Evolutionary conservation across 2,888 invertebrate species (phyloP), one percentile per base, ranked within the genome.

Genomic region (Galeruca laticollis): DNA sequence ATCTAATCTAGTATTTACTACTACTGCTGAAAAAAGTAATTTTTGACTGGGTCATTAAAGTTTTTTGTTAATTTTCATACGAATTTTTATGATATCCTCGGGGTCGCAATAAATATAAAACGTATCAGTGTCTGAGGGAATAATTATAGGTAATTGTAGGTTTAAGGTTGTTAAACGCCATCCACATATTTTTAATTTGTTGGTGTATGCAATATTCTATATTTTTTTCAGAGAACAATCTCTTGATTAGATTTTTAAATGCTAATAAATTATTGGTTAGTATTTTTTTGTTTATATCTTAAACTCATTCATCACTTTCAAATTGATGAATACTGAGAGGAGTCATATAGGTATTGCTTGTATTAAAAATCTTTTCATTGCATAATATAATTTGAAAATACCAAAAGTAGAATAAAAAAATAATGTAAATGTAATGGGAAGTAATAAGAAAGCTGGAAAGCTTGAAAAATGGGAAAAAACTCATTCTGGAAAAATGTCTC

Each of bases 151-250:
- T 47, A 47, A 47, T 47, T 47, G 47, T 1, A 15, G 47, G 47
- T n/a, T 47, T n/a, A 40, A 40, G 40, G 40, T 40, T 40, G 40
- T 40, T 40, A 40, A 40, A 40, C 40, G n/a, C 4, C 40, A 40
- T n/a, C 1, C 11, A 13, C 40, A n/a, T 40, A 5, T n/a, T 40
- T 40, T 40, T 37, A 26, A 26, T 26, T 26, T 6, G 26, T 5
- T 26, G 26, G 6, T 26, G 26, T 26, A 6, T 26, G 6, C 6
- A 26, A 26, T 26, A 26, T 26, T 26, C 26, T 6, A 26, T n/a
- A n/a, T n/a, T n/a, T n/a, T n/a, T n/a, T n/a, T n/a, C n/a, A n/a
- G n/a, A n/a, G n/a, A n/a, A n/a, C n/a, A n/a, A n/a, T n/a, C n/a
- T n/a, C n/a, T n/a, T n/a, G n/a, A n/a, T n/a, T n/a, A n/a, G n/a